Conservation (phyloP, 2,113 vertebrate genomes). For the Elachura formosa region DNA sequence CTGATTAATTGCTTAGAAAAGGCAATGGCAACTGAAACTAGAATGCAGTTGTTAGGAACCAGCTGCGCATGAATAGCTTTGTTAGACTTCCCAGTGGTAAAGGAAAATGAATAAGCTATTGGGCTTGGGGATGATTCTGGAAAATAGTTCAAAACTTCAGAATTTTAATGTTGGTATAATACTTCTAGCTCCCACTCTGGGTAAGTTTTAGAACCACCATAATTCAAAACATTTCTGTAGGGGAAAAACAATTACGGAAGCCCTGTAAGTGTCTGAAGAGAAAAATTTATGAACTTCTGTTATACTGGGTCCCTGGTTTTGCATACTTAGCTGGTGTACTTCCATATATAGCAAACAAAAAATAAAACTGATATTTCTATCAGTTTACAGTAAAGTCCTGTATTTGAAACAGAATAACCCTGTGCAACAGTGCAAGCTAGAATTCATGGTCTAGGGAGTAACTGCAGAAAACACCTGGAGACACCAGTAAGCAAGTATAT, state of each 20-base stretch:
- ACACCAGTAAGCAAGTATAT: background rate
- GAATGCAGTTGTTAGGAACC: background rate
- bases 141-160: background rate
- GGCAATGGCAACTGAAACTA: background rate
- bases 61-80: background rate
- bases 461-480: background rate
- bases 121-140: background rate
- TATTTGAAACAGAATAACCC: background rate
- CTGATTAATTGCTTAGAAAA: constrained; percentile 1
- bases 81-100: background rate
- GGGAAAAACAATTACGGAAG: background rate
- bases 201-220: background rate
- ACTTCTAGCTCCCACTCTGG: background rate
- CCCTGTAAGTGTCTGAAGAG: background rate
- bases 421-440: background rate
- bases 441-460: background rate
- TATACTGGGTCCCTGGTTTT: background rate
- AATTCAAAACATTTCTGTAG: background rate
- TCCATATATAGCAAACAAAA: background rate
- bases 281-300: background rate
- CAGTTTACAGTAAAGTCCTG: background rate
- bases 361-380: background rate
- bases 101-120: background rate
- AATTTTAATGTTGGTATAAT: background rate
- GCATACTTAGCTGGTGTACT: background rate